Conservation (phyloP, 2,113 vertebrate genomes). For the Hemichromis elongatus region DNA sequence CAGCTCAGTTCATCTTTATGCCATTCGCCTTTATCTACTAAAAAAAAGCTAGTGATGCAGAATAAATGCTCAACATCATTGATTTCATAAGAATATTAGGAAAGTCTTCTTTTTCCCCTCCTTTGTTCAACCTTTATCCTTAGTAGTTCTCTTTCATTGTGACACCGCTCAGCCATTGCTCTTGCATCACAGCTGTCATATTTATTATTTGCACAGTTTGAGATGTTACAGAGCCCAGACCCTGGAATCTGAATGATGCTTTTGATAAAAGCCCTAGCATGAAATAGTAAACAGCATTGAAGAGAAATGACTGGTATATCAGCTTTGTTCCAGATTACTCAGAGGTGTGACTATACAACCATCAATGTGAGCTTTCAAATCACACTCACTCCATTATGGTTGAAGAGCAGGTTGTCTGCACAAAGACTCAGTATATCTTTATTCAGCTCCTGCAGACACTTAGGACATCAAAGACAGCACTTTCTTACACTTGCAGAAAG, state of each 20-base stretch:
- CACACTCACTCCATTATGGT: neutral
- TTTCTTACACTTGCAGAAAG: conserved; percentile 8
- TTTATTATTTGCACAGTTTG: neutral
- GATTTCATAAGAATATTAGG: neutral
- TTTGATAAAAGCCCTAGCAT: neutral
- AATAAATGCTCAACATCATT: neutral
- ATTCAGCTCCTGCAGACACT: neutral
- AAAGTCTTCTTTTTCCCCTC: neutral
- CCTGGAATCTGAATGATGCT: neutral
- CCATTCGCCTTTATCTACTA: neutral
- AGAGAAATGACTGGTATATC: neutral
- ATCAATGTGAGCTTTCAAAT: neutral
- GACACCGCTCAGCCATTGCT: neutral
- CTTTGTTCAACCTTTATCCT: neutral
- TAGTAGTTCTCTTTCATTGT: neutral
- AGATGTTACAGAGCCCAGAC: neutral
- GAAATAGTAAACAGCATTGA: neutral
- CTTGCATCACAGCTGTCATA: neutral
- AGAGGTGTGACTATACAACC: neutral
- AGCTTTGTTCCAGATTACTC: conserved; percentile 7
- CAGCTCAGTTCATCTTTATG: neutral
- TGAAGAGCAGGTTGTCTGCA: neutral
- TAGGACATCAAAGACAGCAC: conserved; percentile 21
- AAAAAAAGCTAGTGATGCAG: neutral
- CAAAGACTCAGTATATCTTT: neutral